Evolutionary conservation across 2,888 invertebrate species (phyloP), one percentile per base, ranked within the genome.

Genomic region (Thecocarcelia acutangulata): DNA sequence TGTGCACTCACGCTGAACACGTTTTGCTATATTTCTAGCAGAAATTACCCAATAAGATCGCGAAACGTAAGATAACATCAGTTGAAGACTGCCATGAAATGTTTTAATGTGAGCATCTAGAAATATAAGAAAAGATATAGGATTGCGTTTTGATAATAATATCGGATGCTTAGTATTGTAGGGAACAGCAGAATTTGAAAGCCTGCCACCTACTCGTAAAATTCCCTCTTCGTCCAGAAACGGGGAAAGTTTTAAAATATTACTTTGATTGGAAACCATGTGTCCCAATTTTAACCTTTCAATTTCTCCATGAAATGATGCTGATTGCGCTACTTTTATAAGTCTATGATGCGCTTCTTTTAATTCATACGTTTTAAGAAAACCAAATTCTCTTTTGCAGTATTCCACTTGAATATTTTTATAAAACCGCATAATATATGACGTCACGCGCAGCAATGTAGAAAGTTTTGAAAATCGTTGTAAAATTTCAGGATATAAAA

Each of bases 351-450:
- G n/a, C 56, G 19, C 42, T 21, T 19, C 21, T 19, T 46, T 69
- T 17, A 69, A 17, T 28, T 69, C 56, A 4, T 44, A 46, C 24
- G 56, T 69, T 56, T 56, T 69, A n/a, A 69, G 44, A 28, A 54
- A 69, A 8, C 68, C 56, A 54, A 54, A 21, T 42, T 68, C 52
- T 52, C 21, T 52, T 5, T 28, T 66, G n/a, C 8, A 13, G 12
- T 9, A 8, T 50, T 66, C 40, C 40, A n/a, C 3, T 52, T 66
- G 52, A 11, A 40, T 40, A 21, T 52, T 52, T 6, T 66, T 52
- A 52, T 40, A 52, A 21, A 52, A 66, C 8, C 42, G 13, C 3
- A 63, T n/a, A 5, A 63, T 21, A n/a, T 46, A 63, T 48, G 63
- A 48, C 15, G 63, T 52, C 64, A 66, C 37, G 13, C 40, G 37